Conservation (phyloP, 2,888 invertebrate species). For the Anoplius nigerrimus region DNA sequence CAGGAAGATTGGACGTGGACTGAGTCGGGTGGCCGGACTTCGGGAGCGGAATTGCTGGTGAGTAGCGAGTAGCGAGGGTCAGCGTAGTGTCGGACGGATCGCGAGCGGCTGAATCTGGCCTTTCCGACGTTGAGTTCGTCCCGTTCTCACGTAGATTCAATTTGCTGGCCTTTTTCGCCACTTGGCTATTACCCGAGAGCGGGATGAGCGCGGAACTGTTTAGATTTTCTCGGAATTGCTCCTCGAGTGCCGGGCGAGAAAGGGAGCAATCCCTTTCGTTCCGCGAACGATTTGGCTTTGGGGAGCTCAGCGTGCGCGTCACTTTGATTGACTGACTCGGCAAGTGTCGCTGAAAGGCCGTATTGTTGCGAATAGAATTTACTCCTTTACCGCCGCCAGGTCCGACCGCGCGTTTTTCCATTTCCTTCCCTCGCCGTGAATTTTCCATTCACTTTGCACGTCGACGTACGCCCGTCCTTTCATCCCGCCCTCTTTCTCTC, state of each 20-base stretch:
- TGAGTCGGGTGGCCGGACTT: slow-evolving; percentile 2
- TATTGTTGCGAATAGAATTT: no score
- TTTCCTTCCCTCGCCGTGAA: background rate
- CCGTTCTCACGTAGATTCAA: background rate
- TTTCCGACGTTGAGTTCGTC: slow-evolving; percentile 8
- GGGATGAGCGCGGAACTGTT: no score
- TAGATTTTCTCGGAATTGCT: background rate
- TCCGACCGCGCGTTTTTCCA: background rate
- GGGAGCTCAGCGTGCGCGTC: no score
- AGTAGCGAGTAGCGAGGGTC: slow-evolving; percentile 30
- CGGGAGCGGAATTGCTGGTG: no score
- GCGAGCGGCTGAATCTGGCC: background rate
- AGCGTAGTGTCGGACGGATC: slow-evolving; percentile 20
- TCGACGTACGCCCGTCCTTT: no score
- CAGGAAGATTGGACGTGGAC: slow-evolving; percentile 13
- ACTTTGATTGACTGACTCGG: no score
- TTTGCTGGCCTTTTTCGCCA: background rate
- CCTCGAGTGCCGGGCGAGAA: background rate
- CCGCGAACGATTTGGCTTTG: background rate
- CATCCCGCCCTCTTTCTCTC: no score
- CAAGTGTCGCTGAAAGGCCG: no score
- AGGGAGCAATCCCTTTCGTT: background rate
- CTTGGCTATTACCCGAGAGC: background rate
- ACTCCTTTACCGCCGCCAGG: no score
- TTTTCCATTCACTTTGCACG: background rate